These are phyloP conservation scores for Eonycteris spelaea DNA, from an alignment of 2,113 vertebrate species.

Conservation along the genomic window DNA sequence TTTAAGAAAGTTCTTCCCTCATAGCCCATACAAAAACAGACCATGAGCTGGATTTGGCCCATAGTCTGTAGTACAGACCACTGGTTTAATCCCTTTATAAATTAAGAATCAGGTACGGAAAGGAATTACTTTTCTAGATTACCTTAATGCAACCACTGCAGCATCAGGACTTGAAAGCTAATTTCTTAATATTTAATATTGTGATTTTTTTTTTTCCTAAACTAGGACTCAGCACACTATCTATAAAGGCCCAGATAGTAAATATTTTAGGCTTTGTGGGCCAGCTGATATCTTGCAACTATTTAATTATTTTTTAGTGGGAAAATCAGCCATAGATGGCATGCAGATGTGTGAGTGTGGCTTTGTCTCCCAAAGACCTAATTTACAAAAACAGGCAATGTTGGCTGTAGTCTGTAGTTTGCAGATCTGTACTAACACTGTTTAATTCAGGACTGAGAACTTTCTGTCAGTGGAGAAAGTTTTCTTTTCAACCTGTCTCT, in stretches of 20 bases:
- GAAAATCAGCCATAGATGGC: neutral
- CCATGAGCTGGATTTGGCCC: neutral
- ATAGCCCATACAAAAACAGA: neutral
- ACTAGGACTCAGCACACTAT: neutral
- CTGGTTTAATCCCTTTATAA: neutral
- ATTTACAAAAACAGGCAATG: neutral
- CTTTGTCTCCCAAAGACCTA: neutral
- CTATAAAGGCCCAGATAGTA: neutral
- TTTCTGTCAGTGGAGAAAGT: neutral
- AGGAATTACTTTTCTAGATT: neutral
- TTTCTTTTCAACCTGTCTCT: neutral
- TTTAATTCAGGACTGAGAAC: neutral
- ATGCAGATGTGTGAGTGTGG: neutral
- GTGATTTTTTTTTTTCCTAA: neutral
- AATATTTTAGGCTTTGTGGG: neutral
- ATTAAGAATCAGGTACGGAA: neutral
- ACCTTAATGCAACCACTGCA: neutral
- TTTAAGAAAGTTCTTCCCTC: neutral
- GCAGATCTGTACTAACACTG: neutral
- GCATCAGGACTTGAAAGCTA: neutral
- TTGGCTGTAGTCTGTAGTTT: neutral
- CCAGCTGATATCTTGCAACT: neutral
- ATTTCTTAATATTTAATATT: neutral
- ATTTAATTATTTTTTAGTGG: neutral
- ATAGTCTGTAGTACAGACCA: neutral